Evolutionary conservation across 2,888 invertebrate species (phyloP).

Genomic region (Seira sanloemensis): DNA sequence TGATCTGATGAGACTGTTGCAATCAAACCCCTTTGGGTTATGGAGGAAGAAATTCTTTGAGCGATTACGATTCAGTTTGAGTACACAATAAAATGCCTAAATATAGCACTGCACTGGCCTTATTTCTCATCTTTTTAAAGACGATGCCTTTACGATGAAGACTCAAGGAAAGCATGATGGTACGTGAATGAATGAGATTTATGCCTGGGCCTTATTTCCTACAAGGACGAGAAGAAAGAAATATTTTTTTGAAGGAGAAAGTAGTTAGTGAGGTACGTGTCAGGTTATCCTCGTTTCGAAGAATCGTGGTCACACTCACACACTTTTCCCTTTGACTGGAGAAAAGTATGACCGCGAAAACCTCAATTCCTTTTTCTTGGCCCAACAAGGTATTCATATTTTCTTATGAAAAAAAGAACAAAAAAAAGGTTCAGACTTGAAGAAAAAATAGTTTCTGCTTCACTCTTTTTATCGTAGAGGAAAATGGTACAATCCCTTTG

Average conservation of each 20-base stretch:
- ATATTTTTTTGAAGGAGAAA: conserved; percentile 18
- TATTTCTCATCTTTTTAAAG: background rate
- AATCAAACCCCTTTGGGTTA: conserved; percentile 18
- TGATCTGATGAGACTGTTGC: background rate
- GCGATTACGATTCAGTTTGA: background rate
- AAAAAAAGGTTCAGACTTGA: background rate
- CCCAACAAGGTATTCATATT: background rate
- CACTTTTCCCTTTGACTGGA: background rate
- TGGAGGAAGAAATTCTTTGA: background rate
- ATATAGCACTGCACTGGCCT: background rate
- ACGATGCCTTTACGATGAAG: background rate
- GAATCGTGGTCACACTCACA: conserved; percentile 51
- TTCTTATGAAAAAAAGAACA: background rate
- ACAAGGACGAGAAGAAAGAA: background rate
- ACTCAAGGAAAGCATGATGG: background rate
- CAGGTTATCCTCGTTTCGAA: conserved; percentile 38
- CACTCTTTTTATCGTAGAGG: background rate
- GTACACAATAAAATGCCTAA: background rate
- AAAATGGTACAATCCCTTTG: background rate
- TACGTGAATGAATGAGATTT: conserved; percentile 4
- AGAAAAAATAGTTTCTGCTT: background rate
- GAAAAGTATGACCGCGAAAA: background rate
- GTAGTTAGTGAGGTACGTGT: conserved; percentile 35
- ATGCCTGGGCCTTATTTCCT: background rate
- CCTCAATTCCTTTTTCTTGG: background rate